Evolutionary conservation across 2,113 vertebrate species (phyloP), one percentile per base, ranked within the genome.

Genomic region (Bufo gargarizans): DNA sequence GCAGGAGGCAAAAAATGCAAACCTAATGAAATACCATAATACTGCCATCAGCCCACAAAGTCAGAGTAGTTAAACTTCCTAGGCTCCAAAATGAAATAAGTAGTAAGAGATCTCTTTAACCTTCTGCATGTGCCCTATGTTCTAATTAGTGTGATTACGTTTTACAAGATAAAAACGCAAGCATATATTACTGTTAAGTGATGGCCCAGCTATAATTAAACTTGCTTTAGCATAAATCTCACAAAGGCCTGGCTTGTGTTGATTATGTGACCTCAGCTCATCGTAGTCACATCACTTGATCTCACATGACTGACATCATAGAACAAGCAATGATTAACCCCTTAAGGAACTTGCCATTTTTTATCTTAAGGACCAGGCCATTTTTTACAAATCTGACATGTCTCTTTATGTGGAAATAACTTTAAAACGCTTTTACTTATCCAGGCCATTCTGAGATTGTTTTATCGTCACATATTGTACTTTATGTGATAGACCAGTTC

Each of bases 1-100:
- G 86, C 50, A 85, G 14, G 0, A 47, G 1, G 17, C 71, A 91
- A 93, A 91, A 33, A 92, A 93, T 90, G 71, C 4, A 79, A 22
- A 53, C 45, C 11, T 78, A 13, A 55, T 55, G 20, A 55, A 78
- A 55, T 50, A n/a, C 43, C 50, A 11, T 19, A 59, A 16, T 45
- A 20, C 6, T 10, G 16, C 81, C 47, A 45, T 69, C 33, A 22
- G 12, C 12, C 47, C 43, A 55, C 11, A 78, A 78, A 59, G 13
- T 78, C n/a, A 80, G 47, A 83, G 53, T 67, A 83, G 81, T 83
- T 83, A 61, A 43, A 53, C 7, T 50, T 83, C 43, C 19, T 16
- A 50, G 53, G n/a, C 7, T 49, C 19, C 45, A 83, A 69, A 69
- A 61, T 56, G 33, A 61, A 49, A 17, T 1, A 47, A 50, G 45